Evolutionary conservation across 2,888 invertebrate species (phyloP).

Genomic region (Brenthis hecate): DNA sequence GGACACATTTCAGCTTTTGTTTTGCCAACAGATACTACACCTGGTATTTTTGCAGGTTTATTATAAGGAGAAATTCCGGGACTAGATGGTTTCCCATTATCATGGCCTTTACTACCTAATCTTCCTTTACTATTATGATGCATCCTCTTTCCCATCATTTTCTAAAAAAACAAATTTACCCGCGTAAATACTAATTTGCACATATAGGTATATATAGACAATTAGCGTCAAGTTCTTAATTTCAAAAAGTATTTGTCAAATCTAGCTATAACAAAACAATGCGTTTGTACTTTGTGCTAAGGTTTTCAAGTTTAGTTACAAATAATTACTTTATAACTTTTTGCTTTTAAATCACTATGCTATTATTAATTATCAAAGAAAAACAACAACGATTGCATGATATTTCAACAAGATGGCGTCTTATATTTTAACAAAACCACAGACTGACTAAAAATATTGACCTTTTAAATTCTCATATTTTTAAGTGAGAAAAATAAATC

Average conservation of each 20-base stretch:
- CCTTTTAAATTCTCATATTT: not conserved
- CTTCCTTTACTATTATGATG: conserved; percentile 78
- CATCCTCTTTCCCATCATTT: conserved; percentile 79
- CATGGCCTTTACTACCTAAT: conserved; percentile 76
- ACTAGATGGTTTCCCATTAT: conserved; percentile 76
- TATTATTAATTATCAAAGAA: conserved; percentile 11
- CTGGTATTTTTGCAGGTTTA: conserved; percentile 75
- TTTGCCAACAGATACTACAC: conserved; percentile 69
- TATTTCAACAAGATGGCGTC: conserved; percentile 23
- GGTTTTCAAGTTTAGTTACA: not conserved
- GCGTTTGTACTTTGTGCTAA: not conserved
- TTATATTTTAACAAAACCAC: not conserved
- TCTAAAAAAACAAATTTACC: conserved; percentile 61
- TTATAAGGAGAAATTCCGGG: conserved; percentile 75
- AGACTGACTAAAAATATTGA: not conserved
- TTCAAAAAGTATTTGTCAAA: conserved; percentile 11
- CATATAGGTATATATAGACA: conserved; percentile 37
- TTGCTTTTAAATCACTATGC: not conserved
- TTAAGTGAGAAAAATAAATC: no score
- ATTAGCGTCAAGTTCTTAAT: conserved; percentile 34
- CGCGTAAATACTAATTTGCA: conserved; percentile 59
- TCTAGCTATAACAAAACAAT: not conserved
- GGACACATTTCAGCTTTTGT: conserved; percentile 71
- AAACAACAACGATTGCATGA: conserved; percentile 17
- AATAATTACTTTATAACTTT: not conserved